Conservation (phyloP, 2,888 invertebrate species). For the Parnassius glacialis region DNA sequence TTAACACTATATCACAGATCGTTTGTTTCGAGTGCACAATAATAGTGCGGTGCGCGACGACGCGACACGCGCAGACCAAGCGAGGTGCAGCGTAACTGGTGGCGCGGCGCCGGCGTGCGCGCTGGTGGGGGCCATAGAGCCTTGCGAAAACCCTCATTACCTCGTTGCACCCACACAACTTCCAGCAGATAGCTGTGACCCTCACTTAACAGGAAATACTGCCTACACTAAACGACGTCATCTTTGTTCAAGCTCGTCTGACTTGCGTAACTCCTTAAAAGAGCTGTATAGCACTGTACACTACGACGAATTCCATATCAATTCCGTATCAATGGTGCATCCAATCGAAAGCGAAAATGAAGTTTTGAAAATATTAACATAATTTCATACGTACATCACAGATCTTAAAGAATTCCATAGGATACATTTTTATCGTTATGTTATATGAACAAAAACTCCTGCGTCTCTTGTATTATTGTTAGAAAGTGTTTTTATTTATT, state of each 20-base stretch:
- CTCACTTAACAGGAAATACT: conserved; percentile 32
- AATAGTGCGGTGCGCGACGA: conserved; percentile 39
- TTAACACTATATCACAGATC: conserved; percentile 77
- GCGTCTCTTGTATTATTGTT: too few relatives aligned
- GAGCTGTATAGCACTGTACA: neutral
- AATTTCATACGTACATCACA: too few relatives aligned
- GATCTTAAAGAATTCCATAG: too few relatives aligned
- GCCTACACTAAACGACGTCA: conserved; percentile 32
- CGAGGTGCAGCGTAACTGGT: conserved; percentile 53
- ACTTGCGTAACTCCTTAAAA: conserved; percentile 38
- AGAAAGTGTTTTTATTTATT: too few relatives aligned
- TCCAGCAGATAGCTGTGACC: conserved; percentile 26
- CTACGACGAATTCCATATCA: too few relatives aligned
- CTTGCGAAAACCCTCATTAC: conserved; percentile 68
- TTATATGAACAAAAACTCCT: too few relatives aligned
- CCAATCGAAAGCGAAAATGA: too few relatives aligned
- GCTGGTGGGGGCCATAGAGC: conserved; percentile 64
- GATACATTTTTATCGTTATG: too few relatives aligned
- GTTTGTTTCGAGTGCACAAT: conserved; percentile 66
- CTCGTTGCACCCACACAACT: conserved; percentile 40
- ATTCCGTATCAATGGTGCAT: too few relatives aligned
- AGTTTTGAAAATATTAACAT: too few relatives aligned
- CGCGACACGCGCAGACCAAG: conserved; percentile 51
- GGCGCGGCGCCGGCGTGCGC: conserved; percentile 50
- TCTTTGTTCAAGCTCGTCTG: conserved; percentile 30